Evolutionary conservation across 2,113 vertebrate species (phyloP).

Genomic region (Phoxinus phoxinus): DNA sequence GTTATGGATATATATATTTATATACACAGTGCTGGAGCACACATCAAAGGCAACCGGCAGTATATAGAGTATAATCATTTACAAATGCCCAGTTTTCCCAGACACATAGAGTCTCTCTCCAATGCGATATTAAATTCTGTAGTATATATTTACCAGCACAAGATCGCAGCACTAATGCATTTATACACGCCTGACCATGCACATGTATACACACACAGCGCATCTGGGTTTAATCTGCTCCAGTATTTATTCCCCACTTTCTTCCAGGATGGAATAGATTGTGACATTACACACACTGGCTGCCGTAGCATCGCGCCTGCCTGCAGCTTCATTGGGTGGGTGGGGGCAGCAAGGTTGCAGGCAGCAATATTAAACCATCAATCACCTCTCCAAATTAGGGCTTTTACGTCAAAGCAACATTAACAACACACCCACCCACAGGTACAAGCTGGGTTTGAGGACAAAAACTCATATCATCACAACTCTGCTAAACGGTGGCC

Average conservation of each 20-base stretch:
- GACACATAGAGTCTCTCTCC: constrained; percentile 8
- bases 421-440: constrained; percentile 74
- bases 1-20: constrained; percentile 57
- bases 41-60: not conserved
- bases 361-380: constrained; percentile 87
- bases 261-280: constrained; percentile 76
- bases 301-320: constrained; percentile 72
- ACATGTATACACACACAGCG: constrained; percentile 59
- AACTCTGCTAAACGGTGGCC: constrained; percentile 46
- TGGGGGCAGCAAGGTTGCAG: constrained; percentile 82
- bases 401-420: constrained; percentile 79
- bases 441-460: constrained; percentile 72
- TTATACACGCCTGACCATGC: not conserved
- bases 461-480: constrained; percentile 76
- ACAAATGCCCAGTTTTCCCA: constrained; percentile 20
- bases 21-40: not conserved
- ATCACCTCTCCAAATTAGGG: constrained; percentile 83
- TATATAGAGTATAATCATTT: not conserved
- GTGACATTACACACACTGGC: constrained; percentile 78
- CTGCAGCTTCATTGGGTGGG: constrained; percentile 82
- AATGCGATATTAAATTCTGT: constrained; percentile 36
- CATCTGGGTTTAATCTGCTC: constrained; percentile 79
- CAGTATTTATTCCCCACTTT: constrained; percentile 68
- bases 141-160: constrained; percentile 38
- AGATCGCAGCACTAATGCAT: constrained; percentile 42